A percentile compares a stretch with the other conserved stretches of the same genome.
phyloP scores from a whole-genome alignment of 1,140 invertebrate genomes.

The Tachypleus tridentatus region DNA sequence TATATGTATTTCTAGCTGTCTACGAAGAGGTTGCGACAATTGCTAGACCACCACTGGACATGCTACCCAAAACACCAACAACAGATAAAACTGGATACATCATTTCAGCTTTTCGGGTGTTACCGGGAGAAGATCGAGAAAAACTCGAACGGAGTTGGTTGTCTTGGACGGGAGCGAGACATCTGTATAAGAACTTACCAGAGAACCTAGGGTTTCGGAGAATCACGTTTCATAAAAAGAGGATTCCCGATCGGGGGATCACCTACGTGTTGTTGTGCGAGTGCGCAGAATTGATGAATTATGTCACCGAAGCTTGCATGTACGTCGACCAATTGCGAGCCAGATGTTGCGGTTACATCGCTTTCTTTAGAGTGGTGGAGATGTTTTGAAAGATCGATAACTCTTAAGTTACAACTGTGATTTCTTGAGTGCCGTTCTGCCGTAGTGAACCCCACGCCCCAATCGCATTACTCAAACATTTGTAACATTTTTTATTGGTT shows the following conservation, averaged over 20 bases:
- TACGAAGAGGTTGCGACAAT: conserved; percentile 58
- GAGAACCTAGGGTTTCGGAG: conserved; percentile 66
- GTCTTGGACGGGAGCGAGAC: conserved; percentile 76
- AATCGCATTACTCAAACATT: too few species aligned
- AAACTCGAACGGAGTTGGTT: conserved; percentile 83
- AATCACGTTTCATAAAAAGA: conserved; percentile 67
- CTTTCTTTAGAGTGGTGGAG: conserved; percentile 45
- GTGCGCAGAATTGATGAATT: conserved; percentile 61
- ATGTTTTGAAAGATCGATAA: too few species aligned
- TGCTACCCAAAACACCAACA: conserved; percentile 36
- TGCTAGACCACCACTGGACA: conserved; percentile 59
- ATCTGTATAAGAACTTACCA: conserved; percentile 71
- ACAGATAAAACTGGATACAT: conserved; percentile 58
- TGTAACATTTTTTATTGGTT: too few species aligned
- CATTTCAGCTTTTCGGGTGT: conserved; percentile 82
- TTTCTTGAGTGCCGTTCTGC: too few species aligned
- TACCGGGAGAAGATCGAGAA: conserved; percentile 79
- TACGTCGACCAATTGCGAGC: conserved; percentile 70
- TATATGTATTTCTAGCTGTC: conserved; percentile 13
- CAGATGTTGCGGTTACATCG: conserved; percentile 74
- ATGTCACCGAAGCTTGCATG: conserved; percentile 57
- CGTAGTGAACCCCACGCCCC: too few species aligned
- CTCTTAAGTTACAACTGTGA: too few species aligned
- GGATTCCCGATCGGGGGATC: conserved; percentile 9
- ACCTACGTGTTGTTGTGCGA: conserved; percentile 72